These are phyloP conservation scores for Thamnophis elegans DNA, from an alignment of 2,797 vertebrate genomes.

Conservation along the genomic window DNA sequence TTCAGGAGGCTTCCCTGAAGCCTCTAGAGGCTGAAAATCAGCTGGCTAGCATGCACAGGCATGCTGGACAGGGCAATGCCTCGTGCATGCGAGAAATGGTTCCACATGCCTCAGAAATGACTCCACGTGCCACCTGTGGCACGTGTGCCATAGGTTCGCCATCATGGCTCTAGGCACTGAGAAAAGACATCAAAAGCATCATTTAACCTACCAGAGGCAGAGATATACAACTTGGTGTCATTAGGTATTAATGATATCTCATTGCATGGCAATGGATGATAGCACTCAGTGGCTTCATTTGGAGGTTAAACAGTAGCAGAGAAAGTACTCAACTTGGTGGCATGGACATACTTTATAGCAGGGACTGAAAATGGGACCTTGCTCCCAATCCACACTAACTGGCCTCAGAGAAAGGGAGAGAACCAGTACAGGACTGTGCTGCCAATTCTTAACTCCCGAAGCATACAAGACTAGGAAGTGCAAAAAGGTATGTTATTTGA, in stretches of 20 bases:
- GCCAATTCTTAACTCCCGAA: not conserved
- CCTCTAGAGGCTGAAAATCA: too few relatives aligned
- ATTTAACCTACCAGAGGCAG: not conserved
- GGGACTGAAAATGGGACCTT: not conserved
- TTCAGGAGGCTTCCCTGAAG: too few relatives aligned
- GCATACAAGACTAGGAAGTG: not conserved
- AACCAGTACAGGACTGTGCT: not conserved
- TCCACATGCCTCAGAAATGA: too few relatives aligned
- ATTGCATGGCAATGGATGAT: not conserved
- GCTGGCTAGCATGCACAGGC: too few relatives aligned
- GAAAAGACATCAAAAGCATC: not conserved
- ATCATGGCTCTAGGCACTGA: not conserved
- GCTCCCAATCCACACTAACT: not conserved
- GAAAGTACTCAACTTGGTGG: not conserved
- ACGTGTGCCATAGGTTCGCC: too few relatives aligned
- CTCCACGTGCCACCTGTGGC: too few relatives aligned
- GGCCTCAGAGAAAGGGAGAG: not conserved
- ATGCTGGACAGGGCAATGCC: too few relatives aligned
- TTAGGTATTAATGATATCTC: not conserved
- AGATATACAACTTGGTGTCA: not conserved
- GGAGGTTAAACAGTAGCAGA: not conserved
- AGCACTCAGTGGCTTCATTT: not conserved
- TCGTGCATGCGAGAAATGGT: too few relatives aligned
- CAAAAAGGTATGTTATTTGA: not conserved
- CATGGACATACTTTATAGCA: not conserved